Evolutionary conservation across 2,888 invertebrate species (phyloP).

Genomic region (Orchesella flavescens): DNA sequence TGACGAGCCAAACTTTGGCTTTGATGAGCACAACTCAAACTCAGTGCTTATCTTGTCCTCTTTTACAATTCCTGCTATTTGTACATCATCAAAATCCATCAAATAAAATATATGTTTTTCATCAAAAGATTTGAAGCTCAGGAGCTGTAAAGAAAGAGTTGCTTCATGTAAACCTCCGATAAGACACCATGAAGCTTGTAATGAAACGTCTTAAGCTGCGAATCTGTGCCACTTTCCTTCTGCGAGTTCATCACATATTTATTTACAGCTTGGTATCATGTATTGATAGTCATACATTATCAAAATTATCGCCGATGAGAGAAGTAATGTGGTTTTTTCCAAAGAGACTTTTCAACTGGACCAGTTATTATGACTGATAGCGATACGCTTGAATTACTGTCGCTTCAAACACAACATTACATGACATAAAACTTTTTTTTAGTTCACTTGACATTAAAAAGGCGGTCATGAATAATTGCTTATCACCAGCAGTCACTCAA

Average conservation of each 20-base stretch:
- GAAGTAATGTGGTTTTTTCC: constrained; percentile 25
- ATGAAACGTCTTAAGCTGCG: constrained; percentile 52
- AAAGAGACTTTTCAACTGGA: constrained; percentile 24
- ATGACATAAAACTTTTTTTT: neutral
- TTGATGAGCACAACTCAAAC: neutral
- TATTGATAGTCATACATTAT: neutral
- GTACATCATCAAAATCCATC: constrained; percentile 29
- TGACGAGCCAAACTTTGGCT: neutral
- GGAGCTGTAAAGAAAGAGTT: constrained; percentile 27
- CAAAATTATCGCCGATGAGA: neutral
- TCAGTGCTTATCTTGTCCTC: constrained; percentile 18
- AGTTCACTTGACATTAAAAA: neutral
- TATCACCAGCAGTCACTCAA: constrained; percentile 58
- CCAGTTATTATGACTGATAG: constrained; percentile 22
- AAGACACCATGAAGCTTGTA: constrained; percentile 57
- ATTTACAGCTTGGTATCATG: constrained; percentile 1
- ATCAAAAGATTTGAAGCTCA: constrained; percentile 15
- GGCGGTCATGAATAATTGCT: constrained; percentile 55
- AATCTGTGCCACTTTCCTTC: constrained; percentile 54
- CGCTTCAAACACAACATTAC: constrained; percentile 17
- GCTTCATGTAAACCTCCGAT: constrained; percentile 51
- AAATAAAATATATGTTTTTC: constrained; percentile 8
- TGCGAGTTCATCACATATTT: constrained; percentile 37
- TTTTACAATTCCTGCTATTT: neutral
- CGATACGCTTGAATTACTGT: neutral